These are phyloP conservation scores for Sycophila texana DNA, from an alignment of 2,888 invertebrate genomes.

Conservation along the genomic window DNA sequence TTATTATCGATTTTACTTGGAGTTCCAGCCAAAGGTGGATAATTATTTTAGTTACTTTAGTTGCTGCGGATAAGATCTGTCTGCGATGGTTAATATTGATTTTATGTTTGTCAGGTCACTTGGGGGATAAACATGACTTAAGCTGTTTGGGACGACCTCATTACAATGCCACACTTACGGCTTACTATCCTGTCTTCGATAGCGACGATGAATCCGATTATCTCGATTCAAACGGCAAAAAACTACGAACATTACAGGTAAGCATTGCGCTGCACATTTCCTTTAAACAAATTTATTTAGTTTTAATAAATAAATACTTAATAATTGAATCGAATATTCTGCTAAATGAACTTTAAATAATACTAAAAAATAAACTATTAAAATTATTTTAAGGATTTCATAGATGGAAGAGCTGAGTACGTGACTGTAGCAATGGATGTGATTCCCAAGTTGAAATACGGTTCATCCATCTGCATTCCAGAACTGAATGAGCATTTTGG, in stretches of 20 bases:
- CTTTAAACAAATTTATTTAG: no score
- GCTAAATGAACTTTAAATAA: background rate
- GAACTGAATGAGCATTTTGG: conserved; percentile 77
- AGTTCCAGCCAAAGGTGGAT: conserved; percentile 11
- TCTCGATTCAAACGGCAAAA: conserved; percentile 74
- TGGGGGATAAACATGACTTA: conserved; percentile 55
- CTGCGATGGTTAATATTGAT: background rate
- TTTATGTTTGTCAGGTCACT: background rate
- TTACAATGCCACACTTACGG: conserved; percentile 76
- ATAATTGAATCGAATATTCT: background rate
- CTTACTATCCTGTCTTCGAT: conserved; percentile 76
- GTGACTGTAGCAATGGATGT: conserved; percentile 77
- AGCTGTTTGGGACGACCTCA: conserved; percentile 74
- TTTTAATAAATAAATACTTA: no score
- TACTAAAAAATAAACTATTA: background rate
- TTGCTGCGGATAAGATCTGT: background rate
- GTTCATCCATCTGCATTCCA: conserved; percentile 76
- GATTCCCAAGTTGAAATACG: conserved; percentile 74
- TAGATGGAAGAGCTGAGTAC: conserved; percentile 76
- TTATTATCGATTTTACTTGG: conserved; percentile 6
- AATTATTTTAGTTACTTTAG: background rate
- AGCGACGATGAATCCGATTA: conserved; percentile 75
- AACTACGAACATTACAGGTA: conserved; percentile 77
- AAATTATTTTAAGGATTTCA: conserved; percentile 74
- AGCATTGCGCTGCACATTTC: background rate